These are phyloP conservation scores for Noctua comes DNA, from an alignment of 2,888 invertebrate species.

Conservation along the genomic window DNA sequence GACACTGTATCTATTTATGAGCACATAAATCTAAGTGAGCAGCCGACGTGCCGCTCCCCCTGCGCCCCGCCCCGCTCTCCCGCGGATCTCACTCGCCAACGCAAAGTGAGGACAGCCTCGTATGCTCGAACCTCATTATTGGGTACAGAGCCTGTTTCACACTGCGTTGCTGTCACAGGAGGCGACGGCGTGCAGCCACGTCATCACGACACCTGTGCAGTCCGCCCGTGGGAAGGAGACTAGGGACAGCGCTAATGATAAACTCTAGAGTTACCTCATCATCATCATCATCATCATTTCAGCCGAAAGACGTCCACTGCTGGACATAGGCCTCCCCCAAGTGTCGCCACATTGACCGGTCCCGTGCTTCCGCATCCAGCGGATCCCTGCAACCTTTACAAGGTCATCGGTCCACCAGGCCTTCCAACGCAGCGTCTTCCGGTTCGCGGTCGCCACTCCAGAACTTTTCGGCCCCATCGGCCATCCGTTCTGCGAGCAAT, in stretches of 20 bases:
- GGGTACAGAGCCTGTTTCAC: neutral
- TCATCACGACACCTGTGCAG: neutral
- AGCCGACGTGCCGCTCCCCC: neutral
- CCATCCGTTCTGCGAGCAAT: no score
- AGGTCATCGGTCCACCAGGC: no score
- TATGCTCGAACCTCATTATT: conserved; percentile 3
- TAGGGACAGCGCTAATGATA: neutral
- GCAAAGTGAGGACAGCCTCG: conserved; percentile 9
- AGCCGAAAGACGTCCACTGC: no score
- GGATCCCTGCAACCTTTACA: no score
- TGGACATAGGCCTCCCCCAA: no score
- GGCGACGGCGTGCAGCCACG: neutral
- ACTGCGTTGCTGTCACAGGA: neutral
- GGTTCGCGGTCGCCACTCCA: no score
- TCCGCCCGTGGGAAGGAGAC: neutral
- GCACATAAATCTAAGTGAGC: conserved; percentile 57
- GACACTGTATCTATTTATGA: conserved; percentile 56
- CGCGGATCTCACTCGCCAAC: neutral
- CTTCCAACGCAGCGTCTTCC: no score
- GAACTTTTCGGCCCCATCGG: no score
- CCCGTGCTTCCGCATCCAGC: no score
- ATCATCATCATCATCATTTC: no score
- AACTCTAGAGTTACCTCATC: no score
- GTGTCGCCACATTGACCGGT: no score
- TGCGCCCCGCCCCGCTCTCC: neutral